Evolutionary conservation across 2,888 invertebrate species (phyloP), one percentile per base, ranked within the genome.

Genomic region (Arctia plantaginis): DNA sequence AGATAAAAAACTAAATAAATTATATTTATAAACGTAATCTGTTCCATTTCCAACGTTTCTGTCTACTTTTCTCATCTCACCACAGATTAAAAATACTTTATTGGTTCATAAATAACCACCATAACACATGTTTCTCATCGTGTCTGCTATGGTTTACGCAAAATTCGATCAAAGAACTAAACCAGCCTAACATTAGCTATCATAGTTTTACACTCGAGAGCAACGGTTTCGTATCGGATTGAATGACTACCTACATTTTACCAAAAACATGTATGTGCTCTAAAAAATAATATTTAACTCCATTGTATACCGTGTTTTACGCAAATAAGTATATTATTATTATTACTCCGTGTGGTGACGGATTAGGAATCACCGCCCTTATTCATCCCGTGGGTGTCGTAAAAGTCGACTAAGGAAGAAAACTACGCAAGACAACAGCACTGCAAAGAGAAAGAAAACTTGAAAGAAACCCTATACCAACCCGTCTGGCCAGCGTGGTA

Each of bases 111-210:
- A 73, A 72, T 72, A 72, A 41, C 70, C 20, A 33, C 18, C 27
- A 39, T 66, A 35, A 44, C 64, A 66, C 71, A 74, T 81, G 83
- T 80, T 77, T 79, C 69, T 79, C 74, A 75, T 85, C 83, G 75
- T 75, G 41, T 71, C 51, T 62, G 68, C 62, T 27, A 73, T 74
- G 44, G 80, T 83, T 85, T 78, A 80, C 77, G 39, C 67, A 72
- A 75, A 59, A n/a, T 44, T 27, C 76, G 78, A 79, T 83, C 79
- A 83, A 83, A 84, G 82, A 71, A 62, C 15, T 55, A 33, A 35
- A 30, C 70, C 23, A 66, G 10, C n/a, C 33, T 39, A 69, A 75
- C 51, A 55, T 66, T 69, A n/a, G 30, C 65, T 72, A 66, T 65
- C 51, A 18, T 59, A 59, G 27, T 27, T 15, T 59, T 59, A 59